Evolutionary conservation across 2,797 vertebrate genomes (phyloP).

Genomic region (Huso huso): DNA sequence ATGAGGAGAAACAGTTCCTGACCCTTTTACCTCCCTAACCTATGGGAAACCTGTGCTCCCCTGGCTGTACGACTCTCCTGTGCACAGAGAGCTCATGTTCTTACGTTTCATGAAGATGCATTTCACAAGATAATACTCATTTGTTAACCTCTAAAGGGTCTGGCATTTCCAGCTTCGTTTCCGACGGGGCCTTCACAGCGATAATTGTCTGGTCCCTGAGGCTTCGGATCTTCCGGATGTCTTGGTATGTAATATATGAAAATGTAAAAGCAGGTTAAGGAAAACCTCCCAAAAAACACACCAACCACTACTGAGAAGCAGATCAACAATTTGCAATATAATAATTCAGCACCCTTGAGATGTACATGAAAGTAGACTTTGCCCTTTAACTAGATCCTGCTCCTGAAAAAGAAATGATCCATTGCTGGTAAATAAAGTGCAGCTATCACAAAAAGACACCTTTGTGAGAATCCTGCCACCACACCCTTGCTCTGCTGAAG

Average conservation of each 20-base stretch:
- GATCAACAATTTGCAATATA: background rate
- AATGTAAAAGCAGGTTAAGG: slow-evolving; percentile 66
- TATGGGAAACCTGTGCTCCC: too few species aligned
- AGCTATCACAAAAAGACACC: too few species aligned
- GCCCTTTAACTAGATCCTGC: slow-evolving; percentile 1
- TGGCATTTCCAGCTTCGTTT: slow-evolving; percentile 87
- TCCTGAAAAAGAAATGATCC: background rate
- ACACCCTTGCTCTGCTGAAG: too few species aligned
- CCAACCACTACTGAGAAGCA: background rate
- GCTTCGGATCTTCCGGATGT: slow-evolving; percentile 75
- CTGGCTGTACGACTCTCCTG: too few species aligned
- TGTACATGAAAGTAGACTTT: background rate
- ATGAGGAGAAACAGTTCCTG: too few species aligned
- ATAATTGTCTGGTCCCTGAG: slow-evolving; percentile 90
- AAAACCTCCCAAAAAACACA: slow-evolving; percentile 15
- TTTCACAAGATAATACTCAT: background rate
- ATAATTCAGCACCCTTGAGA: background rate
- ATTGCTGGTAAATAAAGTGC: too few species aligned
- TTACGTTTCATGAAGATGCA: background rate
- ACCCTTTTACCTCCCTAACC: too few species aligned
- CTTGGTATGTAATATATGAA: slow-evolving; percentile 86
- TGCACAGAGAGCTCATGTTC: too few species aligned
- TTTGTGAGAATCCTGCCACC: too few species aligned
- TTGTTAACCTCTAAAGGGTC: slow-evolving; percentile 82
- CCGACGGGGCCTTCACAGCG: slow-evolving; percentile 86